Evolutionary conservation across 2,888 invertebrate species (phyloP).

Genomic region (Stenoptilia bipunctidactyla): DNA sequence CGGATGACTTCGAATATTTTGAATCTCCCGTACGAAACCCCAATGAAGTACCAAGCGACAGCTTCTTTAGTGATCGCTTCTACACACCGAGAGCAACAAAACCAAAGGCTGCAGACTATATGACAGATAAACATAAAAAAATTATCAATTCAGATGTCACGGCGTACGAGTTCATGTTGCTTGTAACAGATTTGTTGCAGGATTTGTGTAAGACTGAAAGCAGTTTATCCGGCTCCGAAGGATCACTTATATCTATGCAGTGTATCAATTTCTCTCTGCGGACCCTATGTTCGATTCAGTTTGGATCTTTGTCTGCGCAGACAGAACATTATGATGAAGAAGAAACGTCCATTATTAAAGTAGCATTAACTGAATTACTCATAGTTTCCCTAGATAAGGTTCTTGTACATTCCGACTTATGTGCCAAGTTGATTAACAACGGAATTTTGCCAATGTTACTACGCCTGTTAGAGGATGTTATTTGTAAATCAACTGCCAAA

Average conservation of each 20-base stretch:
- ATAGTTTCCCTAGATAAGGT: constrained; percentile 71
- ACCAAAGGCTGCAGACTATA: constrained; percentile 63
- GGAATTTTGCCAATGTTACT: constrained; percentile 74
- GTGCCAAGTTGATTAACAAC: constrained; percentile 70
- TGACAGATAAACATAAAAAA: constrained; percentile 59
- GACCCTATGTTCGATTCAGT: constrained; percentile 72
- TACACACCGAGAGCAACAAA: constrained; percentile 45
- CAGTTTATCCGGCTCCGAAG: constrained; percentile 60
- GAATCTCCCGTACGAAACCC: constrained; percentile 51
- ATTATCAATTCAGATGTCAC: constrained; percentile 65
- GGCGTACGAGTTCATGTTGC: constrained; percentile 67
- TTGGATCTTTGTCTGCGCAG: constrained; percentile 53
- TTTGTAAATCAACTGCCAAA: constrained; percentile 41
- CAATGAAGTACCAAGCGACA: constrained; percentile 42
- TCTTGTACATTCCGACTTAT: constrained; percentile 59
- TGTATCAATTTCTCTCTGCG: constrained; percentile 73
- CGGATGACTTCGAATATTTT: constrained; percentile 75
- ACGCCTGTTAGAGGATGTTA: constrained; percentile 69
- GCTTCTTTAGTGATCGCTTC: constrained; percentile 36
- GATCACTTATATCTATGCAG: constrained; percentile 68
- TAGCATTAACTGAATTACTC: constrained; percentile 68
- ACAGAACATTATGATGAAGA: constrained; percentile 28
- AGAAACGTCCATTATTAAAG: constrained; percentile 62
- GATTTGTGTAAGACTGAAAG: constrained; percentile 66
- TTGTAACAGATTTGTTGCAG: constrained; percentile 69